Percentiles rank a stretch among this genome's conserved stretches.
Conservation (phyloP, 2,113 vertebrate species). For the Sprattus sprattus region DNA sequence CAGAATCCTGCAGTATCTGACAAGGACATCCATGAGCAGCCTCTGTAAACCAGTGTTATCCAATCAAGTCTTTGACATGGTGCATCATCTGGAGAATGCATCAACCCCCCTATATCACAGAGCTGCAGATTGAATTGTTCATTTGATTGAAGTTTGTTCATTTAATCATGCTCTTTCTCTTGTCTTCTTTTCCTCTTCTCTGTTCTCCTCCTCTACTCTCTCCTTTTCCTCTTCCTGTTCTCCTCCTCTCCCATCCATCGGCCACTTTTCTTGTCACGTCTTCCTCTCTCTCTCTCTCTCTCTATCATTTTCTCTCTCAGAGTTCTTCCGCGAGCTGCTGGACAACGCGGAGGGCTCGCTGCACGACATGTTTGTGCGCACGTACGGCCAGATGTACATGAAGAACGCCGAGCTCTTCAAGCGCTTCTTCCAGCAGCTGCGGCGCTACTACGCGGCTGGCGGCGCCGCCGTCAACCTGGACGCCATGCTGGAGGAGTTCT, state of each 20-base stretch:
- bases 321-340: conserved; percentile 94
- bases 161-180: background rate
- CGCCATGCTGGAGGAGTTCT: conserved; percentile 93
- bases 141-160: background rate
- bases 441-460: conserved; percentile 82
- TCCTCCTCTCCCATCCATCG: background rate
- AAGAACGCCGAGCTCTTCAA: conserved; percentile 95
- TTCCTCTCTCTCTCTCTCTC: background rate
- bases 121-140: background rate
- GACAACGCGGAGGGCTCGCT: conserved; percentile 88
- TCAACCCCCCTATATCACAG: background rate
- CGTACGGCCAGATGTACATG: conserved; percentile 91
- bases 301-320: conserved; percentile 65
- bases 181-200: background rate
- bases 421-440: conserved; percentile 86
- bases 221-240: background rate
- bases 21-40: too few species aligned
- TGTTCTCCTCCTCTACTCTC: background rate
- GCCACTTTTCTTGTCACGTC: background rate
- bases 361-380: conserved; percentile 92
- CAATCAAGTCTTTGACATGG: background rate
- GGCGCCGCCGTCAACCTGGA: conserved; percentile 86
- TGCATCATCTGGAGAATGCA: background rate
- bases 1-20: background rate
- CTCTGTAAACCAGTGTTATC: background rate